phyloP scores from a whole-genome alignment of 2,888 invertebrate genomes.

The Ophonus ardosiacus region DNA sequence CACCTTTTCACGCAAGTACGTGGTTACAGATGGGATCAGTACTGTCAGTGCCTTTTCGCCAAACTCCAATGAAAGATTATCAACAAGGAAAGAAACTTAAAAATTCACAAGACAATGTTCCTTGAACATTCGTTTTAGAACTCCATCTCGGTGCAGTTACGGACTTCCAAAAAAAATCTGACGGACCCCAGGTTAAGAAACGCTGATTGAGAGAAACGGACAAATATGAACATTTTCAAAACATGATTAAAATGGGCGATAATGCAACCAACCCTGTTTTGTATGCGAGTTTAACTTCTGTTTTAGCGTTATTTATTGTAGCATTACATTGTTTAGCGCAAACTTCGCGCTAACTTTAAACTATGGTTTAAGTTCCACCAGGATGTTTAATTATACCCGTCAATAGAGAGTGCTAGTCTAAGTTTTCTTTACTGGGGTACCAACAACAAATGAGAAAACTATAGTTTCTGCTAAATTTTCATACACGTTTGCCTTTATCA shows the following conservation, averaged over 20 bases:
- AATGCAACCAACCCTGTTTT: slow-evolving; percentile 16
- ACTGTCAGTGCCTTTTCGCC: too few relatives aligned
- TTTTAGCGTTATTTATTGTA: slow-evolving; percentile 47
- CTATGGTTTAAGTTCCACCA: slow-evolving; percentile 44
- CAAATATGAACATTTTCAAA: slow-evolving; percentile 33
- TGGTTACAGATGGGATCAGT: too few relatives aligned
- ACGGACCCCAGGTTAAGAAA: too few relatives aligned
- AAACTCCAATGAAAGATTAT: too few relatives aligned
- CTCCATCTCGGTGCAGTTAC: too few relatives aligned
- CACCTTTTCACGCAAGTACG: too few relatives aligned
- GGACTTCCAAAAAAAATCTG: too few relatives aligned
- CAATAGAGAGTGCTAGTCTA: slow-evolving; percentile 29
- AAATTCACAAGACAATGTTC: too few relatives aligned
- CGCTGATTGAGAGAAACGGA: too few relatives aligned
- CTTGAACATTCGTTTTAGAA: too few relatives aligned
- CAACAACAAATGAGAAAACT: slow-evolving; percentile 21
- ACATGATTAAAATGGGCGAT: slow-evolving; percentile 5
- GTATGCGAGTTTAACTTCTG: slow-evolving; percentile 38
- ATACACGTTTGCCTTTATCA: not conserved
- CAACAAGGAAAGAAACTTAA: too few relatives aligned
- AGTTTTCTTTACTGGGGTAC: slow-evolving; percentile 5
- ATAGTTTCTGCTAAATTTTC: not conserved
- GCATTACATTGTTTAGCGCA: slow-evolving; percentile 40
- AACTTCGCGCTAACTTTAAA: slow-evolving; percentile 44
- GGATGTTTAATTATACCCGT: slow-evolving; percentile 41